These are phyloP conservation scores for Hyaena hyaena DNA, from an alignment of 2,113 vertebrate species.

Conservation along the genomic window DNA sequence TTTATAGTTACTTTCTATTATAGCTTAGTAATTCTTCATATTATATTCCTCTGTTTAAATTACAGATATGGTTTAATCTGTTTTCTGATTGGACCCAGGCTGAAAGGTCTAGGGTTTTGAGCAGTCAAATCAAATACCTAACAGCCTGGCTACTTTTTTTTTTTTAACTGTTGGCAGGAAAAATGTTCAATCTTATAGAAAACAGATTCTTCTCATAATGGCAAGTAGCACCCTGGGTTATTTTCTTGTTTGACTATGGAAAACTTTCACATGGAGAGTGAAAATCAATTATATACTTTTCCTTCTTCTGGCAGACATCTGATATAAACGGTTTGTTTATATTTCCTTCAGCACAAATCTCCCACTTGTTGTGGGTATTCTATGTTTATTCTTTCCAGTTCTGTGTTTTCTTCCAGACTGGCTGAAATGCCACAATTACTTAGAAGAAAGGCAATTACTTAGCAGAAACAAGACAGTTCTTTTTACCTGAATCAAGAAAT, in stretches of 20 bases:
- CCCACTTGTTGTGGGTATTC: background rate
- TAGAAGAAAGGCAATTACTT: slow-evolving; percentile 25
- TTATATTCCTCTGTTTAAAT: background rate
- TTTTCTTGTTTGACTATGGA: slow-evolving; percentile 52
- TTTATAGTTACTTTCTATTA: background rate
- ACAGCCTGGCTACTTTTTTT: background rate
- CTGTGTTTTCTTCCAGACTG: background rate
- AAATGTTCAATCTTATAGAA: slow-evolving; percentile 13
- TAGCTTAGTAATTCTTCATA: background rate
- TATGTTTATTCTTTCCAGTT: background rate
- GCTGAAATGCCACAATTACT: background rate
- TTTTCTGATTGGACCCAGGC: background rate
- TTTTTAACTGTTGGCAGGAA: background rate
- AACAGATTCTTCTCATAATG: slow-evolving; percentile 23
- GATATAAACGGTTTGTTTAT: background rate
- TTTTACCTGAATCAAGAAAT: slow-evolving; percentile 33
- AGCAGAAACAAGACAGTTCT: background rate
- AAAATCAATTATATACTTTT: slow-evolving; percentile 12
- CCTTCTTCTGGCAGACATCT: background rate
- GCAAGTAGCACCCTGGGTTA: background rate
- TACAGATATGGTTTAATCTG: background rate
- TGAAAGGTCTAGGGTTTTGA: slow-evolving; percentile 40
- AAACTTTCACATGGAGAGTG: slow-evolving; percentile 4
- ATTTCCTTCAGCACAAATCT: background rate
- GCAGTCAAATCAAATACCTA: background rate